Base-by-base conservation (phyloP, 2,113 vertebrate genomes). In the Helogale parvula region DNA sequence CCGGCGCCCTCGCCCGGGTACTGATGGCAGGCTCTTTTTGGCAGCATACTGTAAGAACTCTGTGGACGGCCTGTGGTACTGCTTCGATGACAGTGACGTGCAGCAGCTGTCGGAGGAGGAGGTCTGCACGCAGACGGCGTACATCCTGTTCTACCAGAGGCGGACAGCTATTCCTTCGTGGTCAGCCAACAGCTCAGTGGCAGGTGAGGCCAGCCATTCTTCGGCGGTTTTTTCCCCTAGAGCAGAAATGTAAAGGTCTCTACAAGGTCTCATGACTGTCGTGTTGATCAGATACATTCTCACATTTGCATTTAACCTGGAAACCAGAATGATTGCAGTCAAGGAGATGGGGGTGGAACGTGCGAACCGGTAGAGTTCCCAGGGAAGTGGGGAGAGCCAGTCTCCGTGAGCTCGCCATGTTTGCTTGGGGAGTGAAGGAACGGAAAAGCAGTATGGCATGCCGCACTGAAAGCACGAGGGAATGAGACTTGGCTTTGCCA, bases 11-110 rank as follows among this genome's bases (percentile, higher is more conserved):
- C 11, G 47, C 21, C 12, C 45, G 38, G 9, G 45, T 79, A 12
- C 84, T 97, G 84, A 98, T 15, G 0, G 13, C 31, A 15, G 50
- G 12, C 89, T 23, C 91, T 98, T 35, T 96, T 91, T 94, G 86
- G 50, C 98, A 99, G 99, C 99, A 0, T 99, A 99, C 97, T 99
- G 99, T 98, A 99, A 99, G 98, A 99, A 99, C 98, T 99, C 99
- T 0, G 98, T 99, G 35, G 99, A 99, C 27, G 99, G 99, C 19
- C 99, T 99, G 97, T 99, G 99, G 99, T 99, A 99, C 98, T 99
- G 99, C 99, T 99, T 99, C 0, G 99, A 99, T 69, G 99, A 99
- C 99, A 99, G 99, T 0, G 99, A 99, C 0, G 99, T 99, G 71
- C 99, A 99, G 96, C 98, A 99, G 0, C 98, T 99, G 35, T 96